phyloP scores from a whole-genome alignment of 2,888 invertebrate genomes.

The Oxystoma pomonae region DNA sequence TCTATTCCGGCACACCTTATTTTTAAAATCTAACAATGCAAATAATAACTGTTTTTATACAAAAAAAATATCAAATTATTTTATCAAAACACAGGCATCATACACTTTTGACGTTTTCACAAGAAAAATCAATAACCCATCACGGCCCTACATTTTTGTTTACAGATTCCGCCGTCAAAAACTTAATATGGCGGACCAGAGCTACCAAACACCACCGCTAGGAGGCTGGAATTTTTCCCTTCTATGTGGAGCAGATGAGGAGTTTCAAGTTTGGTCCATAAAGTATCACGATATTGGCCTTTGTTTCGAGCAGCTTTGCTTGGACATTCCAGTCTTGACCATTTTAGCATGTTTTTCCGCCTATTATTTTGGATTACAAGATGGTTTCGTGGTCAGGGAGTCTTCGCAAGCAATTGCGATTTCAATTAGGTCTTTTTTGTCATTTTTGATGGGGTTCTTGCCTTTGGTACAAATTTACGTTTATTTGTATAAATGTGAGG shows the following conservation, averaged over 20 bases:
- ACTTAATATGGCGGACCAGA: background rate
- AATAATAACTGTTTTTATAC: no score
- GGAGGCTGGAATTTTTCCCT: constrained; percentile 68
- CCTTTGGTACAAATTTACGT: constrained; percentile 68
- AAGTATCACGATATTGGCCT: constrained; percentile 70
- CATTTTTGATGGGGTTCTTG: constrained; percentile 59
- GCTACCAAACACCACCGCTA: background rate
- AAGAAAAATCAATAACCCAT: no score
- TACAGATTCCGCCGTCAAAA: background rate
- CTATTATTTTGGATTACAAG: constrained; percentile 71
- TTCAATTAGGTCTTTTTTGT: constrained; percentile 59
- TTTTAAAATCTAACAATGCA: no score
- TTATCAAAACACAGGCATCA: no score
- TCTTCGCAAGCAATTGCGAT: constrained; percentile 60
- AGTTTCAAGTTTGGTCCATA: constrained; percentile 66
- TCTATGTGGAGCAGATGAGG: constrained; percentile 66
- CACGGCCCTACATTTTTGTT: no score
- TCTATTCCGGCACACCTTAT: no score
- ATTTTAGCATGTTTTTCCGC: constrained; percentile 75
- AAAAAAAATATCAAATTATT: no score
- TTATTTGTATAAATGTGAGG: constrained; percentile 52
- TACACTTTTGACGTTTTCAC: no score
- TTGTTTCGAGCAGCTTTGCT: constrained; percentile 80
- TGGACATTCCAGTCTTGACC: constrained; percentile 71
- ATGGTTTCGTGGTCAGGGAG: constrained; percentile 60